Evolutionary conservation across 2,888 invertebrate species (phyloP).

Genomic region (Lepeophtheirus nordmannii): DNA sequence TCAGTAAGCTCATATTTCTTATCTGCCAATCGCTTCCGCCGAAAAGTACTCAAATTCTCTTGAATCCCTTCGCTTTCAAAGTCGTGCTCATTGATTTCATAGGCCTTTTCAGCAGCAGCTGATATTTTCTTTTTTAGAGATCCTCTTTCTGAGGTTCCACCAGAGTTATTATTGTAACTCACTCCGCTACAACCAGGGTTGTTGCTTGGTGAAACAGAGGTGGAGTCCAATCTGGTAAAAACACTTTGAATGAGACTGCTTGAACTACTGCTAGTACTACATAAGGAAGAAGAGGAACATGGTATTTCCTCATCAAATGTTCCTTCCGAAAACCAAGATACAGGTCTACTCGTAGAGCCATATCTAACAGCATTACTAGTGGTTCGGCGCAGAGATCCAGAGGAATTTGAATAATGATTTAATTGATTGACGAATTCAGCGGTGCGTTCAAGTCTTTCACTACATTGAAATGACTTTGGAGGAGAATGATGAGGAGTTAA

Average conservation of each 20-base stretch:
- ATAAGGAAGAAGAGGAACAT: too few species aligned
- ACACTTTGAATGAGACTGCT: background rate
- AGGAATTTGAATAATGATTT: background rate
- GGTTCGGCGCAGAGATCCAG: background rate
- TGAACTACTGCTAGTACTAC: too few species aligned
- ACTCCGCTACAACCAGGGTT: background rate
- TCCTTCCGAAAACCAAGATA: too few species aligned
- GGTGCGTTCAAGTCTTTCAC: background rate
- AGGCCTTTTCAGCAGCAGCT: conserved; percentile 49
- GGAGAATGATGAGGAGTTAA: background rate
- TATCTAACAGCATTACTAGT: too few species aligned
- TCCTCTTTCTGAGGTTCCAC: background rate
- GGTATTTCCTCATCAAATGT: too few species aligned
- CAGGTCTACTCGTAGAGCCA: too few species aligned
- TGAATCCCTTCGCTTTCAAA: conserved; percentile 31
- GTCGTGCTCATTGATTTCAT: conserved; percentile 41
- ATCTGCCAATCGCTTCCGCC: conserved; percentile 67
- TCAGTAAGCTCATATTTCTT: conserved; percentile 67
- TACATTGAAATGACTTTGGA: background rate
- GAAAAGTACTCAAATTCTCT: conserved; percentile 68
- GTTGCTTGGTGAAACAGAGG: background rate
- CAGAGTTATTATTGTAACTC: background rate
- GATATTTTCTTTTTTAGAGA: background rate
- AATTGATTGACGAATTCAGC: background rate
- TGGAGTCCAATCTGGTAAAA: background rate